Evolutionary conservation across 2,888 invertebrate species (phyloP), one percentile per base, ranked within the genome.

Genomic region (Branchipolynoe longqiensis): DNA sequence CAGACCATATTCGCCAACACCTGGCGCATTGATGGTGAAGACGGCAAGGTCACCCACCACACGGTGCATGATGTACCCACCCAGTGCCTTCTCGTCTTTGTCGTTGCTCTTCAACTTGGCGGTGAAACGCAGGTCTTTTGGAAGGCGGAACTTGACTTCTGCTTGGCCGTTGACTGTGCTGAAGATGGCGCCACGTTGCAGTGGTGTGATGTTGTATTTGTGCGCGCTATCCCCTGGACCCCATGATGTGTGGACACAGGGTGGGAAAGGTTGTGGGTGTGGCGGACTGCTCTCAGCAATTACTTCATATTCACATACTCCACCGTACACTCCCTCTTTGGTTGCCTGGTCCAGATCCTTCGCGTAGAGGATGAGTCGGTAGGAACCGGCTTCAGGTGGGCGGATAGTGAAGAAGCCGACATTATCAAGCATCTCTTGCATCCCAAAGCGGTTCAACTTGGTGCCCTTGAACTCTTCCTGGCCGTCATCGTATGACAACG

Each of bases 231-330:
- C 90, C 4, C 92, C 93, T 12, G 92, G 91, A 3, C 93, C 93
- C 93, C 93, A 94, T 88, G 91, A 92, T n/a, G 93, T 90, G 88
- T 92, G 92, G 33, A 93, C 92, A 89, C 93, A 93, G 25, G 93
- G 93, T 74, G 94, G 94, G 91, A 92, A 94, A 28, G 93, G 93
- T 54, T 87, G 86, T 0, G 93, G 92, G 31, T 88, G 86, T 0
- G 92, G 91, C n/a, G 90, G 89, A 0, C 88, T 89, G 25, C 89
- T 89, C 78, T 92, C 91, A 41, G 92, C 92, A 12, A 92, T 91
- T 22, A 93, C 91, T 89, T 93, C 92, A 88, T 93, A 94, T 87
- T 94, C 94, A 83, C 93, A 93, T 18, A 94, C 93, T 85, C 93
- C 93, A 54, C 93, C 92, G 86, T 93, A 94, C 28, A 93, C 92